phyloP scores from a whole-genome alignment of 1,140 invertebrate species.

The Dermatophagoides farinae region DNA sequence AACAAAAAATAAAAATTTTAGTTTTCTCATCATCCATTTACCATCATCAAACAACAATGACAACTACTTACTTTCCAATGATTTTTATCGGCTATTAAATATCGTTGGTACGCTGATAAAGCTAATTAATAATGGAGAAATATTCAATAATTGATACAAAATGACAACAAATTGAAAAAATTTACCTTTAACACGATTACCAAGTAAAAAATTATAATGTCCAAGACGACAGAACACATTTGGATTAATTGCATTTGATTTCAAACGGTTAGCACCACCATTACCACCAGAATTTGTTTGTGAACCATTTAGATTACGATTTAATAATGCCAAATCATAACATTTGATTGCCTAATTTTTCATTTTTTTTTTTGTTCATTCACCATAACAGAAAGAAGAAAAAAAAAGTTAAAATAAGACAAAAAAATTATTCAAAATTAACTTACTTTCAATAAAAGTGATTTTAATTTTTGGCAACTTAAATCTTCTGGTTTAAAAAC shows the following conservation, averaged over 20 bases:
- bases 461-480: background rate
- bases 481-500: constrained; percentile 2
- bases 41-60: no score
- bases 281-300: background rate
- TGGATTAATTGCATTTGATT: constrained; percentile 51
- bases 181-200: constrained; percentile 71
- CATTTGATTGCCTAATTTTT: constrained; percentile 4
- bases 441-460: background rate
- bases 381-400: background rate
- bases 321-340: constrained; percentile 3
- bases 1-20: background rate
- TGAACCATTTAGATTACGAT: background rate
- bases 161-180: background rate
- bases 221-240: constrained; percentile 81
- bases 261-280: background rate
- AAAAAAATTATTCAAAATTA: background rate
- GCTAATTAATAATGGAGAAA: constrained; percentile 40
- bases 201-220: constrained; percentile 71
- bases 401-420: background rate
- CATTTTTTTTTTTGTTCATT: no score
- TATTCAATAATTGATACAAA: constrained; percentile 19
- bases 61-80: constrained; percentile 45
- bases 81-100: constrained; percentile 39
- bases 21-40: background rate
- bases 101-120: constrained; percentile 83